Percentiles rank a stretch among this genome's conserved stretches.
These are phyloP conservation scores for Enteromius anoplus DNA, from an alignment of 2,797 vertebrate genomes.

Conservation along the genomic window DNA sequence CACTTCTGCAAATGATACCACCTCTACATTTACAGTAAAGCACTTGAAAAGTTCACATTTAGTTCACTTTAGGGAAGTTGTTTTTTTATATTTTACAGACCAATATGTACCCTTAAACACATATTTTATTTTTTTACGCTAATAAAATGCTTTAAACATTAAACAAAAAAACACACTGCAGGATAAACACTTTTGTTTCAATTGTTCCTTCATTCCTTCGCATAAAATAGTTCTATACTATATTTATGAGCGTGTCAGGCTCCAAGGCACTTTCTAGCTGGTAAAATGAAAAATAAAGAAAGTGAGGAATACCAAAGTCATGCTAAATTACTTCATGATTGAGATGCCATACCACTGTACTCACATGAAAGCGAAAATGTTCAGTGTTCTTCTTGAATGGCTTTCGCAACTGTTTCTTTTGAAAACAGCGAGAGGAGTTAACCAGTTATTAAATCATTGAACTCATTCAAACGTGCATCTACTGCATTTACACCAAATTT, in stretches of 20 bases:
- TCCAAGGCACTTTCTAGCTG: conserved; percentile 12
- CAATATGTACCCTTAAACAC: not conserved
- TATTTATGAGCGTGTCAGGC: conserved; percentile 38
- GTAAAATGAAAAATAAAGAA: conserved; percentile 42
- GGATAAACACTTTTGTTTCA: conserved; percentile 18
- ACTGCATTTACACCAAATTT: conserved; percentile 6
- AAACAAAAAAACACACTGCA: not conserved
- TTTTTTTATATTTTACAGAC: not conserved
- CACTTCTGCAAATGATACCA: not conserved
- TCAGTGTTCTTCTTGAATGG: conserved; percentile 21
- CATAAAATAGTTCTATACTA: conserved; percentile 14
- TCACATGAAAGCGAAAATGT: conserved; percentile 34
- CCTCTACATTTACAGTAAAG: not conserved
- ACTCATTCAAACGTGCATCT: not conserved
- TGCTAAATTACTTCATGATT: conserved; percentile 42
- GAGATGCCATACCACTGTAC: conserved; percentile 22
- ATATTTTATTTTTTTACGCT: not conserved
- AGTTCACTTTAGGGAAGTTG: not conserved
- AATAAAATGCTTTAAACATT: not conserved
- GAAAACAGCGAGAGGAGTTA: conserved; percentile 5
- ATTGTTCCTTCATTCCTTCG: not conserved
- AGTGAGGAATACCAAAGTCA: conserved; percentile 46
- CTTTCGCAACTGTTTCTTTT: conserved; percentile 13
- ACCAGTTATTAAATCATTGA: conserved; percentile 3
- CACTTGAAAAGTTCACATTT: too few relatives aligned